Base-by-base conservation (phyloP, 2,113 vertebrate species). In the Bujurquina vittata region DNA sequence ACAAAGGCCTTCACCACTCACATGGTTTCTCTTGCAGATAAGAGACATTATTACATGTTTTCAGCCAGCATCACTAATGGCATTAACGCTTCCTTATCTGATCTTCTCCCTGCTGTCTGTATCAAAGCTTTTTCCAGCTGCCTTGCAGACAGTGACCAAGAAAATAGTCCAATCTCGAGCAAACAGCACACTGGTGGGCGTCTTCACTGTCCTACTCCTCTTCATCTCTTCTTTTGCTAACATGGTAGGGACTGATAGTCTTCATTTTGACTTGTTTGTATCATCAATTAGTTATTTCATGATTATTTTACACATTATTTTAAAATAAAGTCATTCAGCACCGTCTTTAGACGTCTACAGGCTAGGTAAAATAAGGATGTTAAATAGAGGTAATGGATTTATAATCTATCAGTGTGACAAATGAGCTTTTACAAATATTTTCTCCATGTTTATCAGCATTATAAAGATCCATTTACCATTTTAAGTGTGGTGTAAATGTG, bases 181-280 rank as follows among this genome's bases (percentile, higher is more conserved):
- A 43, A 97, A 96, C 92, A 99, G 97, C 95, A 98, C 98, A 0
- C 77, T 95, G 7, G 97, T 98, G 55, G 97, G 96, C 17, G 92
- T 98, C 94, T 96, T 97, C 86, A 95, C 97, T 40, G 95, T 99
- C 93, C 92, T 98, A 90, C 96, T 99, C 7, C 96, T 99, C 93
- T 99, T 98, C 83, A 80, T 96, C 72, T 95, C 98, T 0, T 97
- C 98, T 78, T 95, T 98, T 1, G 90, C 96, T 90, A 99, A 96
- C 95, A 98, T 99, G 98, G 98, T 99, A 90, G 23, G 93, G 54
- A 62, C 58, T 12, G 12, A 15, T 20, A 26, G 54, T 85, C 22
- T 77, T 26, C 1, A 29, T 59, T 75, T 60, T 58, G 26, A 67
- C 23, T 61, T 15, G 77, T 23, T 57, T 76, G 29, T 52, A 40